phyloP scores from a whole-genome alignment of 2,113 vertebrate species.

The Glaucidium brasilianum region DNA sequence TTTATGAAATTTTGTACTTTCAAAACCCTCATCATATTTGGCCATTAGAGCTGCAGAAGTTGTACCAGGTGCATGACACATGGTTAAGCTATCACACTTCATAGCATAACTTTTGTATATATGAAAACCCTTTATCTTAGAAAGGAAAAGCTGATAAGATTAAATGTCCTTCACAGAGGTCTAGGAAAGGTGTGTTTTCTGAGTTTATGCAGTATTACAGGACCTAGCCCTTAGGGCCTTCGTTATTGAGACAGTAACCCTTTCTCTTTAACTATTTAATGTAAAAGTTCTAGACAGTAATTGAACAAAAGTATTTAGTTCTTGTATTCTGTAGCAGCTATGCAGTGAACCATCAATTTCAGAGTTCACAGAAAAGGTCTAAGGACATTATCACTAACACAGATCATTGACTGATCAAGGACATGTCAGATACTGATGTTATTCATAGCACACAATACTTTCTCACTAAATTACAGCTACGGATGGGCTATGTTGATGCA shows the following conservation, averaged over 20 bases:
- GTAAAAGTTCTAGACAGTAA: background rate
- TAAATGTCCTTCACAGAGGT: background rate
- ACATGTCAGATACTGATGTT: background rate
- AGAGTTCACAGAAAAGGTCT: background rate
- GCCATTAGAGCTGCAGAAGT: background rate
- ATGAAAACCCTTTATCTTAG: background rate
- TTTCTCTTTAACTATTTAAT: background rate
- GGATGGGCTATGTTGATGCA: background rate
- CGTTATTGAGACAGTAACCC: background rate
- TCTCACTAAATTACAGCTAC: background rate
- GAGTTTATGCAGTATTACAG: background rate
- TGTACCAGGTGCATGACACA: background rate
- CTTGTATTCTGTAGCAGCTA: background rate
- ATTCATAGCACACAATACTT: background rate
- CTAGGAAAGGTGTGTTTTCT: background rate
- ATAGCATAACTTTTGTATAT: background rate
- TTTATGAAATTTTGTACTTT: background rate
- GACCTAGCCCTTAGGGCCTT: background rate
- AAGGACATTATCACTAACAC: background rate
- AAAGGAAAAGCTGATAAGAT: conserved; percentile 15
- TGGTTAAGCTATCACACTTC: background rate
- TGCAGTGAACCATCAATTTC: background rate
- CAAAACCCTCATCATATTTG: background rate
- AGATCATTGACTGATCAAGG: background rate
- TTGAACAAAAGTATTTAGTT: background rate